Evolutionary conservation across 2,888 invertebrate genomes (phyloP).

Genomic region (Mimachlamys varia): DNA sequence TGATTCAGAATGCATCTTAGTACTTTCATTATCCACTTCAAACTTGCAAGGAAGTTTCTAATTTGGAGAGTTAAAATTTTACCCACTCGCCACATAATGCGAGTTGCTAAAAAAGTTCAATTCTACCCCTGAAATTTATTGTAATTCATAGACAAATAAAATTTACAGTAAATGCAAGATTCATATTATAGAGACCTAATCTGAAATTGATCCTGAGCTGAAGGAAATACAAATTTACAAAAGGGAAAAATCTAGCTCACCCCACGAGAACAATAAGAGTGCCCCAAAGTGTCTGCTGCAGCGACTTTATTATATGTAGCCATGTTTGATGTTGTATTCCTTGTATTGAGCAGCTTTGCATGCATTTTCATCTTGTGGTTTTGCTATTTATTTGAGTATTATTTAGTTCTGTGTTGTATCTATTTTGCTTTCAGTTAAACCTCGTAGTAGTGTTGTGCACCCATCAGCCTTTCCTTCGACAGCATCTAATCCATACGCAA

Average conservation of each 20-base stretch:
- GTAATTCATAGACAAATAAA: no score
- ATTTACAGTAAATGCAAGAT: no score
- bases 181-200: no score
- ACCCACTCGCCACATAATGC: no score
- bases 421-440: slow-evolving; percentile 73
- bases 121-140: no score
- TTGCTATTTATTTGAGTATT: slow-evolving; percentile 37
- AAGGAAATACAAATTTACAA: background rate
- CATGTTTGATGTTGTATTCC: background rate
- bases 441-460: slow-evolving; percentile 63
- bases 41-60: no score
- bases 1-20: no score
- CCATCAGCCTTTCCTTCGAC: slow-evolving; percentile 57
- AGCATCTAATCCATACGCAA: slow-evolving; percentile 62
- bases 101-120: no score
- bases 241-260: background rate
- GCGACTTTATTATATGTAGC: no score
- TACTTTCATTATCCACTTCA: no score
- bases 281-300: background rate
- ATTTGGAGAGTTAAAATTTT: no score
- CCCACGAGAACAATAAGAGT: background rate
- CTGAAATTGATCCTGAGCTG: background rate
- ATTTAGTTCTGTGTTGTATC: slow-evolving; percentile 54
- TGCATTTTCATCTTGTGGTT: slow-evolving; percentile 37
- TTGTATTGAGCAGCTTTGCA: slow-evolving; percentile 7